phyloP scores from a whole-genome alignment of 2,797 vertebrate genomes.

The Acropternis orthonyx region DNA sequence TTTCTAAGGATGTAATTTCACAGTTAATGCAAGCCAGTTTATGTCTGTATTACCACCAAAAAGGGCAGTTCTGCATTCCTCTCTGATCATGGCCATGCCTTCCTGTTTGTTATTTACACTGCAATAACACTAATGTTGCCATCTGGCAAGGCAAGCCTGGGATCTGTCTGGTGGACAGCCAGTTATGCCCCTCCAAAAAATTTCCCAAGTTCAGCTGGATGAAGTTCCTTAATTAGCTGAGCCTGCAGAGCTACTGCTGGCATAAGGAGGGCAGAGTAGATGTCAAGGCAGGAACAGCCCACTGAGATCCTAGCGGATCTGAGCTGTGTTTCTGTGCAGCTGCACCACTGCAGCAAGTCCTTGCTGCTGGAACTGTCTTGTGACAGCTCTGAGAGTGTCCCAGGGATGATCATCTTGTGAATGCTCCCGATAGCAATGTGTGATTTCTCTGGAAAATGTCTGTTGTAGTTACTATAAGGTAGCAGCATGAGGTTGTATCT shows the following conservation, averaged over 20 bases:
- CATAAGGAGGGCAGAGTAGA: not conserved
- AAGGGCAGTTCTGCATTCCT: not conserved
- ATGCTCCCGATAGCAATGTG: fast-evolving
- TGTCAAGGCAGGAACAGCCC: not conserved
- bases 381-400: not conserved
- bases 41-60: not conserved
- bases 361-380: not conserved
- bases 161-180: not conserved
- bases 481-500: not conserved
- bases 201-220: not conserved
- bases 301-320: fast-evolving
- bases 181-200: not conserved
- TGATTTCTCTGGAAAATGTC: not conserved
- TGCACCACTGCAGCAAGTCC: not conserved
- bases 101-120: not conserved
- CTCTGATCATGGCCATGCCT: not conserved
- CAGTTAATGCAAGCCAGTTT: not conserved
- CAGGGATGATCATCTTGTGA: not conserved
- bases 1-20: not conserved
- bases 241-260: not conserved
- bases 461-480: not conserved
- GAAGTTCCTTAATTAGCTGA: not conserved
- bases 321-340: not conserved
- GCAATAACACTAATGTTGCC: not conserved
- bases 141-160: conserved; percentile 8